phyloP scores from a whole-genome alignment of 1,140 invertebrate species.

The Papilio glaucus region DNA sequence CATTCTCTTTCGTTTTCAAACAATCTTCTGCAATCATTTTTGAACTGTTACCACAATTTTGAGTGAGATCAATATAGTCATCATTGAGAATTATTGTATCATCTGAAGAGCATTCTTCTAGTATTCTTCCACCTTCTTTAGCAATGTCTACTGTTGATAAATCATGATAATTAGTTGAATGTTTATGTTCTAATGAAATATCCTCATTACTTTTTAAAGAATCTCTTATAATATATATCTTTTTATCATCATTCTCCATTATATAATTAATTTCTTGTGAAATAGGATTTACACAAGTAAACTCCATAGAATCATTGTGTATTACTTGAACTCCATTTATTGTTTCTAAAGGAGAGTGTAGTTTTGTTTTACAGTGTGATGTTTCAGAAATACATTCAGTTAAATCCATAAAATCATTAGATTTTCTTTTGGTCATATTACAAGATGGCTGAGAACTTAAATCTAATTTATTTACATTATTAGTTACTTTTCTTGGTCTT shows the following conservation, averaged over 20 bases:
- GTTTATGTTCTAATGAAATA: neutral
- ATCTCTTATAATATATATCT: neutral
- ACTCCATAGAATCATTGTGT: constrained; percentile 26
- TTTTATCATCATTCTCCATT: neutral
- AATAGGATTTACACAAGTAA: constrained; percentile 21
- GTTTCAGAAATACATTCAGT: constrained; percentile 61
- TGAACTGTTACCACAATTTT: neutral
- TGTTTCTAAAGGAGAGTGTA: neutral
- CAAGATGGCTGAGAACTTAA: constrained; percentile 44
- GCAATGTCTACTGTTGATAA: constrained; percentile 23
- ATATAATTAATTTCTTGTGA: constrained; percentile 32
- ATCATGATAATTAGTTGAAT: neutral
- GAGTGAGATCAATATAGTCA: constrained; percentile 35
- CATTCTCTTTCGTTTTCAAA: neutral
- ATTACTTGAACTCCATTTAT: neutral
- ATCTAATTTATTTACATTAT: constrained; percentile 41
- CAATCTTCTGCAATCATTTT: constrained; percentile 15
- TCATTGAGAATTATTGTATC: constrained; percentile 52
- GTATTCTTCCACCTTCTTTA: constrained; percentile 10
- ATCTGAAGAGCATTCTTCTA: constrained; percentile 46
- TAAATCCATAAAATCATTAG: constrained; percentile 72
- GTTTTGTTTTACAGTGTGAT: constrained; percentile 40
- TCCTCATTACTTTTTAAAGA: neutral
- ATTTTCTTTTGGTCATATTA: constrained; percentile 57
- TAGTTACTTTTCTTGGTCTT: constrained; percentile 52